Conservation (phyloP, 2,113 vertebrate genomes). For the Scortum barcoo region DNA sequence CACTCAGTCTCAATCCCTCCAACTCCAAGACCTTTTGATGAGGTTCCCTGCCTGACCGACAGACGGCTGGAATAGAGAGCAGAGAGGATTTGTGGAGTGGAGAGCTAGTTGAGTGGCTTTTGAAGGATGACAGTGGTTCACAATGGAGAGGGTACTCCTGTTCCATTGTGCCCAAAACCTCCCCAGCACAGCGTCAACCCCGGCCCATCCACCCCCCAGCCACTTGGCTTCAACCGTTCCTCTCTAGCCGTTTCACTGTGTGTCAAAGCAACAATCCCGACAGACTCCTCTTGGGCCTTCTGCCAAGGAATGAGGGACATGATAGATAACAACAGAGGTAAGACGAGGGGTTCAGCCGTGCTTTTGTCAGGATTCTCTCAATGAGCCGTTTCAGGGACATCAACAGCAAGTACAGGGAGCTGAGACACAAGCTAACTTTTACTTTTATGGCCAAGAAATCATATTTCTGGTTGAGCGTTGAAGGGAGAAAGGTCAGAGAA, state of each 20-base stretch:
- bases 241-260: conserved; percentile 63
- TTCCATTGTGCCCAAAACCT: conserved; percentile 72
- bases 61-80: conserved; percentile 74
- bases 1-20: conserved; percentile 52
- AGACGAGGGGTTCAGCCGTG: conserved; percentile 40
- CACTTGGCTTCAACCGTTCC: conserved; percentile 76
- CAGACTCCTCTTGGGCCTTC: conserved; percentile 68
- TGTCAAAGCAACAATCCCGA: conserved; percentile 74
- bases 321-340: conserved; percentile 70
- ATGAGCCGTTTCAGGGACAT: conserved; percentile 39
- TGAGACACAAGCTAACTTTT: conserved; percentile 23
- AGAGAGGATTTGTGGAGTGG: conserved; percentile 82
- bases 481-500: conserved; percentile 41
- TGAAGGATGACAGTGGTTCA: conserved; percentile 84
- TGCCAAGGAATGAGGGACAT: conserved; percentile 73
- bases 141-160: conserved; percentile 79
- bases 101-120: conserved; percentile 80
- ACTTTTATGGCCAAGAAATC: conserved; percentile 26
- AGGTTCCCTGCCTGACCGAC: conserved; percentile 76
- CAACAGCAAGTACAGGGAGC: not conserved
- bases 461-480: conserved; percentile 42
- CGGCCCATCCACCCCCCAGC: conserved; percentile 31
- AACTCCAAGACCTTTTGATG: conserved; percentile 79
- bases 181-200: conserved; percentile 41
- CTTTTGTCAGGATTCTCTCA: conserved; percentile 44